Conservation (phyloP, 1,140 invertebrate genomes). For the Elymnias hypermnestra region DNA sequence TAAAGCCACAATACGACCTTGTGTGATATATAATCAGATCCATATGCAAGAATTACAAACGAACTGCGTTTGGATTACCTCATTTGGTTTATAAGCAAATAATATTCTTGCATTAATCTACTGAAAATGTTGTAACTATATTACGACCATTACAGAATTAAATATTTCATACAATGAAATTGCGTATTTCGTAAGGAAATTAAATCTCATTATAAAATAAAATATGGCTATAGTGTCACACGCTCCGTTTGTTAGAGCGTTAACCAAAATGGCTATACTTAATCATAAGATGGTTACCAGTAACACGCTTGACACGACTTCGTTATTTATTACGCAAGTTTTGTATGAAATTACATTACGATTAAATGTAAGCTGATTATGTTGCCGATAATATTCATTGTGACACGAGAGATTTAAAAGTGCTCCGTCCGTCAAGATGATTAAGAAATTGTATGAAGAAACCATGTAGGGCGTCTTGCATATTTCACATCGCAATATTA, state of each 20-base stretch:
- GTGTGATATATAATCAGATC: no score
- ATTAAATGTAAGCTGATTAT: conserved; percentile 21
- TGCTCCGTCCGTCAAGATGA: conserved; percentile 8
- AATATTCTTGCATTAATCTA: no score
- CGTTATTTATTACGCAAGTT: conserved; percentile 31
- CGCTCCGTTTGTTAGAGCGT: conserved; percentile 24
- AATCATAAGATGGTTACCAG: conserved; percentile 38
- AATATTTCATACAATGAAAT: no score
- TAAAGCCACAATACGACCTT: no score
- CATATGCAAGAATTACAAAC: no score
- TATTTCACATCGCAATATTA: neutral
- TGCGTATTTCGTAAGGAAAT: no score
- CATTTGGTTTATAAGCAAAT: no score
- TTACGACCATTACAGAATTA: no score
- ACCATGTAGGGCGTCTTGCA: conserved; percentile 12
- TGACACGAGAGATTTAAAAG: conserved; percentile 12
- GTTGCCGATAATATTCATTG: conserved; percentile 11
- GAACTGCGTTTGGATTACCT: no score
- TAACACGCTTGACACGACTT: conserved; percentile 41
- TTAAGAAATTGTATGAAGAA: conserved; percentile 8
- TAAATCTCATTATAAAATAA: no score
- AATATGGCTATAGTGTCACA: conserved; percentile 7
- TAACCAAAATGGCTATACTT: conserved; percentile 45
- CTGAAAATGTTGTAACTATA: no score
- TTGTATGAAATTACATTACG: conserved; percentile 12